phyloP scores from a whole-genome alignment of 1,140 invertebrate genomes.

The Campoletis sonorensis region DNA sequence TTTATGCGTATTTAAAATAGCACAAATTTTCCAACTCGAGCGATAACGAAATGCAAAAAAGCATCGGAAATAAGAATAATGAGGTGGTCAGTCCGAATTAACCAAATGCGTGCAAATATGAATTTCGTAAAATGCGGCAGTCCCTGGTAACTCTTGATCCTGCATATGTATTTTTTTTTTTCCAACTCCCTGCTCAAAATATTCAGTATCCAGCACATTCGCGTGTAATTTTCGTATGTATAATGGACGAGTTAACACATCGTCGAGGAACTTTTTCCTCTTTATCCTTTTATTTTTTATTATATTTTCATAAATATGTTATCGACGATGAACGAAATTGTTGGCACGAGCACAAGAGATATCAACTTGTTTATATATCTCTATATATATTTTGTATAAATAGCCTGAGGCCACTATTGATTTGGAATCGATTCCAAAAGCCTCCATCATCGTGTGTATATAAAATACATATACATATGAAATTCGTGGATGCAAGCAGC shows the following conservation, averaged over 20 bases:
- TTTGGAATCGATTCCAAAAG: constrained; percentile 41
- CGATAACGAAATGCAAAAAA: constrained; percentile 11
- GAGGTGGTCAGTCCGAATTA: background rate
- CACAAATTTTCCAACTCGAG: constrained; percentile 27
- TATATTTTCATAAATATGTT: constrained; percentile 3
- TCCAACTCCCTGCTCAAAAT: background rate
- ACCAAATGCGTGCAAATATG: background rate
- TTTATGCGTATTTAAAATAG: background rate
- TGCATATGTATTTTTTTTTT: background rate
- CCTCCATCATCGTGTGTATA: background rate
- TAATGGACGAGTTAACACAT: background rate
- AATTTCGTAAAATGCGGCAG: too few species aligned
- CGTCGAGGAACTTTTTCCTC: background rate
- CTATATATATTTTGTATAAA: background rate
- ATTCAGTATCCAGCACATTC: background rate
- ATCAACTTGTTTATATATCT: background rate
- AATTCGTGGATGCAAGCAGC: background rate
- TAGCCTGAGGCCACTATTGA: constrained; percentile 24
- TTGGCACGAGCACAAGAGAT: constrained; percentile 14
- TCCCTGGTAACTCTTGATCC: background rate
- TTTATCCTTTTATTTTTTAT: background rate
- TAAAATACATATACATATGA: background rate
- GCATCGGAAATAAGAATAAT: background rate
- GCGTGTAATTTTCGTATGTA: background rate
- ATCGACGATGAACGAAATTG: constrained; percentile 19